Conservation (phyloP, 2,113 vertebrate species). For the Suricata suricatta region DNA sequence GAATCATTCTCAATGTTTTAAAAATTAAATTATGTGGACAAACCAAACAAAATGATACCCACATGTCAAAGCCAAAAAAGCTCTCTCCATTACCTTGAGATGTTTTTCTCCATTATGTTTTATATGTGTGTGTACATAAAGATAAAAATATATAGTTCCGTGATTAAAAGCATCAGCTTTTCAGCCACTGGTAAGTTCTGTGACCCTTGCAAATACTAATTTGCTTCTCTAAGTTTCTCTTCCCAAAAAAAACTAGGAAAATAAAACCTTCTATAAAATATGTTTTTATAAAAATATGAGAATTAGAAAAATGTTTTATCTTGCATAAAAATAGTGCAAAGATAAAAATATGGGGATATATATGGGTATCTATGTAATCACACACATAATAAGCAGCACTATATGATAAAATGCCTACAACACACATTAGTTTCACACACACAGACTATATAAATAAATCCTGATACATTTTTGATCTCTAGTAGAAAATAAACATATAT, state of each 20-base stretch:
- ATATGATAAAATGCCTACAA: neutral
- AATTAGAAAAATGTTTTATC: neutral
- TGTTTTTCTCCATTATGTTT: neutral
- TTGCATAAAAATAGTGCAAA: neutral
- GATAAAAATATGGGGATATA: neutral
- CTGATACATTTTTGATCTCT: neutral
- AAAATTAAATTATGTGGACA: neutral
- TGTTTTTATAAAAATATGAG: neutral
- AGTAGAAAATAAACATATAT: slow-evolving; percentile 26
- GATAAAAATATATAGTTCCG: neutral
- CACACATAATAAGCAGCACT: neutral
- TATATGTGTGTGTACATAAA: neutral
- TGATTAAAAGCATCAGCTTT: neutral
- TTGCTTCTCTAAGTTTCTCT: neutral
- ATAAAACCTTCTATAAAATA: neutral
- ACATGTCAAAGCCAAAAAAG: neutral
- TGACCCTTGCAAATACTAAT: neutral
- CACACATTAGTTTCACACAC: neutral
- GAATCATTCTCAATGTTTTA: neutral
- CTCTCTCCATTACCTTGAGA: too few species aligned
- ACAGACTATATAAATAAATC: neutral
- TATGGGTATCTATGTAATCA: neutral
- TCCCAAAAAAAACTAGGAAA: neutral
- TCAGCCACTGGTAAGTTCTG: neutral
- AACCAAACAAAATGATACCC: neutral